Base-by-base conservation (phyloP, 2,888 invertebrate genomes). In the Agriopis leucophaearia region DNA sequence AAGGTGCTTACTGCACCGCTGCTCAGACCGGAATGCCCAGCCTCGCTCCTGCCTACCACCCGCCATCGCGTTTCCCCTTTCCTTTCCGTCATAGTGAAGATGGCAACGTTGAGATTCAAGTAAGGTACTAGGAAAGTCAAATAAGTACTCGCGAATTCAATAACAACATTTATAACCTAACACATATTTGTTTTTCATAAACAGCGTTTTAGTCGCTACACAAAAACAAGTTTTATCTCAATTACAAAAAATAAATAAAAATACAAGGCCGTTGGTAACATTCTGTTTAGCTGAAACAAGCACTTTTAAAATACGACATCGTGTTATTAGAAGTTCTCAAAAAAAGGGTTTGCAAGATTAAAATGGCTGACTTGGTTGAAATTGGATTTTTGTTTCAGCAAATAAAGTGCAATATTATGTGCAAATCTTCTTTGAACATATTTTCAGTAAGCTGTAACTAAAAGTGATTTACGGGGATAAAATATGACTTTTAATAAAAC, bases 301-400 rank as follows among this genome's bases (percentile, higher is more conserved):
- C 67, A 70, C 59, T 69, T 70, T 66, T 51, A 73, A 61, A 66
- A 63, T 50, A 56, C 51, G 54, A 61, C 66, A 69, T 61, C 42
- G 45, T 69, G 58, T 61, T 59, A 65, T 61, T 55, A 59, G 52
- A 67, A 50, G 64, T 70, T 69, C 64, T 61, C 56, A 59, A 65
- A 72, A 68, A 70, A 73, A 64, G 61, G 45, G 66, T 66, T 65
- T 54, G 61, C 15, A 36, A 66, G 58, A 69, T 72, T 69, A 69
- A 71, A 74, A 67, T 66, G 64, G 58, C 63, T 64, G 68, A 57
- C 69, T 69, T 45, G 27, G 52, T 66, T 69, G 27, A 65, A 73
- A 69, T 71, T 65, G 66, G 64, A 70, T 70, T 71, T 69, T 59
- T 72, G 65, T 70, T 71, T 69, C 67, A 55, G 67, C 62, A 70